phyloP scores from a whole-genome alignment of 2,113 vertebrate species.

The Canis aureus region DNA sequence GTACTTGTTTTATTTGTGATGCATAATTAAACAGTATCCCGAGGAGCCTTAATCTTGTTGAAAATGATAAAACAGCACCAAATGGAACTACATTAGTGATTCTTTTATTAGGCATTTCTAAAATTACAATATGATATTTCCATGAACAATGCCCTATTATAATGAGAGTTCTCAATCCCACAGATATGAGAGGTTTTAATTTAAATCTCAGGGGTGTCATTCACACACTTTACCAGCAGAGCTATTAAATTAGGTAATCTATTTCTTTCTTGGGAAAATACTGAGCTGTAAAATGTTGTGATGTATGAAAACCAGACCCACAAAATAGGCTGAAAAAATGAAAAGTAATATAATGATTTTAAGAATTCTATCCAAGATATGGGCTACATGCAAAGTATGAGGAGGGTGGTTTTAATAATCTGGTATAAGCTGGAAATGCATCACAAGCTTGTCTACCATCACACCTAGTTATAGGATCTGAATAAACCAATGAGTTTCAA shows the following conservation, averaged over 20 bases:
- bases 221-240: slow-evolving; percentile 73
- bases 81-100: slow-evolving; percentile 50
- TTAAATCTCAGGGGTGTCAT: slow-evolving; percentile 78
- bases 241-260: slow-evolving; percentile 82
- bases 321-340: slow-evolving; percentile 76
- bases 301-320: slow-evolving; percentile 84
- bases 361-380: slow-evolving; percentile 69
- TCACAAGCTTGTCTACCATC: not conserved
- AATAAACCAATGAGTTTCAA: not conserved
- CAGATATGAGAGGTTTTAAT: slow-evolving; percentile 78
- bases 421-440: not conserved
- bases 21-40: slow-evolving; percentile 19
- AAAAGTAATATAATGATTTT: slow-evolving; percentile 76
- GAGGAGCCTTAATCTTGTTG: slow-evolving; percentile 52
- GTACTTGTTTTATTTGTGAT: slow-evolving; percentile 36
- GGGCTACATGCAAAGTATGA: not conserved
- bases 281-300: slow-evolving; percentile 75
- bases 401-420: slow-evolving; percentile 4
- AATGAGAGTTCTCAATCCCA: slow-evolving; percentile 69
- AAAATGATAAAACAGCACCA: slow-evolving; percentile 23
- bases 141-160: slow-evolving; percentile 77
- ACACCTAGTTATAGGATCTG: not conserved
- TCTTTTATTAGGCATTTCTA: slow-evolving; percentile 66
- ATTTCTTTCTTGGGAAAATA: slow-evolving; percentile 82
- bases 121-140: slow-evolving; percentile 68